Conservation (phyloP, 2,888 invertebrate species). For the Ceriagrion tenellum region DNA sequence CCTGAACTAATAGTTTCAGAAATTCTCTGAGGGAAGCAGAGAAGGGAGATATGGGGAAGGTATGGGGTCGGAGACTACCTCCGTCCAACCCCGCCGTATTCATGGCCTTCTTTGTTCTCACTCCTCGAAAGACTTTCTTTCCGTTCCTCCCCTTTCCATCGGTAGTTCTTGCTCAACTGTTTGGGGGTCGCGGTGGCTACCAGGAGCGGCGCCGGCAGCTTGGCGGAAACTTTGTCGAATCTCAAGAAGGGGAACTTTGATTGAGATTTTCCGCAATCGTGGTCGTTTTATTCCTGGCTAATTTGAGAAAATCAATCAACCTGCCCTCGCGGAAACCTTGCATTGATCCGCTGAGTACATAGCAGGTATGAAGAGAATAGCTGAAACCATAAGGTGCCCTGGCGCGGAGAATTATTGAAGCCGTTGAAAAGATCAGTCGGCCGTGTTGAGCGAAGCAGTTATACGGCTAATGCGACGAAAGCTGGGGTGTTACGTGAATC, state of each 20-base stretch:
- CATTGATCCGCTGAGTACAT: no score
- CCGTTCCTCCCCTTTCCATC: not conserved
- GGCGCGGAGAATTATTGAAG: no score
- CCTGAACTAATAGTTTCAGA: no score
- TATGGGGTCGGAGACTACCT: not conserved
- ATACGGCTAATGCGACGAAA: no score
- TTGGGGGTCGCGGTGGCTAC: not conserved
- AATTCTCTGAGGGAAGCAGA: no score
- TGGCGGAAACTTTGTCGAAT: not conserved
- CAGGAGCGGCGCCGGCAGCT: not conserved
- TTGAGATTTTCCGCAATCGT: not conserved
- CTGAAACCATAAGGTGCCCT: no score
- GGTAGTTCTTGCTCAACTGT: not conserved
- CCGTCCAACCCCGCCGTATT: not conserved
- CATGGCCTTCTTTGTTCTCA: not conserved
- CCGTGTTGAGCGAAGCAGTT: no score
- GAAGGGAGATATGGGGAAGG: no score
- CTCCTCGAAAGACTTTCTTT: not conserved
- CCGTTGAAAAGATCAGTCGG: no score
- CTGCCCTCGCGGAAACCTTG: not conserved
- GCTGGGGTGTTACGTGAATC: no score
- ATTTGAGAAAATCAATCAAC: not conserved
- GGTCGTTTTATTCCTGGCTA: not conserved
- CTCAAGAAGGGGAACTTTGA: not conserved
- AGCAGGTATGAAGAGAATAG: no score